Percentiles rank a stretch among this genome's conserved stretches.
Evolutionary conservation across 2,797 vertebrate species (phyloP).

Genomic region (Eospalax fontanierii): DNA sequence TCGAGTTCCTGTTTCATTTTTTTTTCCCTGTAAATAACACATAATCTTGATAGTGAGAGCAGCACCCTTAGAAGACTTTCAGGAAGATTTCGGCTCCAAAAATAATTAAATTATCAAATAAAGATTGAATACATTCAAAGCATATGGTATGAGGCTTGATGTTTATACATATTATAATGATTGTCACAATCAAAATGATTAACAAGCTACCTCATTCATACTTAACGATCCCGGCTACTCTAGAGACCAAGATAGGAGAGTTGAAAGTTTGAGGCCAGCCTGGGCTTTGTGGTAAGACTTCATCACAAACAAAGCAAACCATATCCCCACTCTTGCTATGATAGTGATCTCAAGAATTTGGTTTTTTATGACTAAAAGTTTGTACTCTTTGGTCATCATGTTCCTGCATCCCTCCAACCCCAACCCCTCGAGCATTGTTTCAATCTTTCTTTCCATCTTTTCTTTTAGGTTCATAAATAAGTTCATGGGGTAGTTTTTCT

Average conservation of each 20-base stretch:
- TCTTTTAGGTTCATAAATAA: neutral
- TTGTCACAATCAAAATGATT: neutral
- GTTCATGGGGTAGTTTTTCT: neutral
- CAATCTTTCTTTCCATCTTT: neutral
- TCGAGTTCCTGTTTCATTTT: slow-evolving; percentile 31
- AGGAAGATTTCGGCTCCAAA: neutral
- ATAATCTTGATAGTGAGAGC: neutral
- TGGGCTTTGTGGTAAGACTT: neutral
- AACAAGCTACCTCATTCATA: neutral
- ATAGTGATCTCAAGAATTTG: neutral
- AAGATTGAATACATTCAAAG: neutral
- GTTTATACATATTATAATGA: neutral
- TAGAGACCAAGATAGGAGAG: neutral
- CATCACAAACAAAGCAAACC: neutral
- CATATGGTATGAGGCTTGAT: neutral
- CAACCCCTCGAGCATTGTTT: neutral
- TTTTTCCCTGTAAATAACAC: neutral
- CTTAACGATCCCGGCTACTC: neutral
- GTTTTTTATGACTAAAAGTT: neutral
- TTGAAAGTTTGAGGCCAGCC: neutral
- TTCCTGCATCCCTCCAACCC: neutral
- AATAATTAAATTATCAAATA: neutral
- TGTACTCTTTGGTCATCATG: neutral
- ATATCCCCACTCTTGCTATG: rapidly evolving
- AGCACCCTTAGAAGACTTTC: neutral